Base-by-base conservation (phyloP, 1,140 invertebrate species). In the Drosophila kanapiae region DNA sequence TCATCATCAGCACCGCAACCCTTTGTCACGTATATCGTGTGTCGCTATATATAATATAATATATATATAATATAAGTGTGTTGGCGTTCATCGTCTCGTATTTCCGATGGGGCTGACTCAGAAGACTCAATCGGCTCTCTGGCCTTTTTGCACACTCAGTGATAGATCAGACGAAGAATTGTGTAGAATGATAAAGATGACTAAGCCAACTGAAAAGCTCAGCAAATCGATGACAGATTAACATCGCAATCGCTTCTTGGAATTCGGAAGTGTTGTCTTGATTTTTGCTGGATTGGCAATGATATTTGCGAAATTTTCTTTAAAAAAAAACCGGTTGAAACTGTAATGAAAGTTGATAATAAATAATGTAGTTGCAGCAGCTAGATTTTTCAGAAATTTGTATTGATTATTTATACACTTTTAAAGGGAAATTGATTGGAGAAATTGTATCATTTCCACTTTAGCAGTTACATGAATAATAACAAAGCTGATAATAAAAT, bases 61-160 rank as follows among this genome's bases (percentile, higher is more conserved):
- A 54, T 14, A 38, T 38, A 23, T 53, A 11, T 10, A 6, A 1
- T 16, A 54, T 14, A 37, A 14, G 48, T 7, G n/a, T 48, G 43
- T 75, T 78, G 59, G 38, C 51, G 48, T 54, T 69, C 57, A 49
- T 51, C n/a, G 75, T 80, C 64, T 83, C 60, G 49, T 58, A 60
- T 83, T 68, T 84, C 81, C 81, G 64, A 80, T 56, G 80, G 14
- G 14, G 76, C 75, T 84, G 81, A 83, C 65, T 83, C 81, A 83
- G 65, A 45, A 57, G 10, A 64, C n/a, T 31, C 35, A 37, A 60
- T 35, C 64, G 43, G 31, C 31, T 65, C 40, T 37, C 23, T 27
- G 45, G 57, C 10, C 16, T 18, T 10, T 9, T 68, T 51, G 16
- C 57, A 68, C 37, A 51, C 38, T 62, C 56, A 40, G 49, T 40